Evolutionary conservation across 2,113 vertebrate species (phyloP).

Genomic region (Epinephelus fuscoguttatus): DNA sequence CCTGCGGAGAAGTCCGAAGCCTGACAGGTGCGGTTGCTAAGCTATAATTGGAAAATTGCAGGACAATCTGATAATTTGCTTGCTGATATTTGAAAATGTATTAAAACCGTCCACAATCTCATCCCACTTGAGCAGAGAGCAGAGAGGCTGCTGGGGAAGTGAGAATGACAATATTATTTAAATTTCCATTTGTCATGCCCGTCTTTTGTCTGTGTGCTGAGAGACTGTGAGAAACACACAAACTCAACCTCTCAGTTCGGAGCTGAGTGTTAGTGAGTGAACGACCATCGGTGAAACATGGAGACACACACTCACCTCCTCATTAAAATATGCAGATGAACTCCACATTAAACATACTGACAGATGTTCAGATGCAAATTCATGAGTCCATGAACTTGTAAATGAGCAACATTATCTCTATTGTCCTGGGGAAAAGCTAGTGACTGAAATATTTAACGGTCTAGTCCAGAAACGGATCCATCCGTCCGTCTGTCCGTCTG

Average conservation of each 20-base stretch:
- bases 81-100: not conserved
- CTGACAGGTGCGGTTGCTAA: not conserved
- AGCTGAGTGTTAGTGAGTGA: not conserved
- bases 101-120: not conserved
- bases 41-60: not conserved
- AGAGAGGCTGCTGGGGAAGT: not conserved
- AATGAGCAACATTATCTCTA: slow-evolving; percentile 53
- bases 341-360: slow-evolving; percentile 36
- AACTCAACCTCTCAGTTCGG: not conserved
- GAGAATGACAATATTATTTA: not conserved
- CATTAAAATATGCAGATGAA: slow-evolving; percentile 62
- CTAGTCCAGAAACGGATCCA: not conserved
- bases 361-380: slow-evolving; percentile 67
- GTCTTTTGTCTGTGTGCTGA: not conserved
- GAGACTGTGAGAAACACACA: slow-evolving; percentile 10
- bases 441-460: not conserved
- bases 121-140: not conserved
- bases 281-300: slow-evolving; percentile 21
- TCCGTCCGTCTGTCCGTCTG: not conserved
- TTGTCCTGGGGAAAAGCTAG: slow-evolving; percentile 29
- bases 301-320: slow-evolving; percentile 33
- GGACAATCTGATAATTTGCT: not conserved
- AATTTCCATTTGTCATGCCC: not conserved
- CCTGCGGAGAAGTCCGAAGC: no score
- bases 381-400: slow-evolving; percentile 56